Base-by-base conservation (phyloP, 2,888 invertebrate species). In the Plusia festucae region DNA sequence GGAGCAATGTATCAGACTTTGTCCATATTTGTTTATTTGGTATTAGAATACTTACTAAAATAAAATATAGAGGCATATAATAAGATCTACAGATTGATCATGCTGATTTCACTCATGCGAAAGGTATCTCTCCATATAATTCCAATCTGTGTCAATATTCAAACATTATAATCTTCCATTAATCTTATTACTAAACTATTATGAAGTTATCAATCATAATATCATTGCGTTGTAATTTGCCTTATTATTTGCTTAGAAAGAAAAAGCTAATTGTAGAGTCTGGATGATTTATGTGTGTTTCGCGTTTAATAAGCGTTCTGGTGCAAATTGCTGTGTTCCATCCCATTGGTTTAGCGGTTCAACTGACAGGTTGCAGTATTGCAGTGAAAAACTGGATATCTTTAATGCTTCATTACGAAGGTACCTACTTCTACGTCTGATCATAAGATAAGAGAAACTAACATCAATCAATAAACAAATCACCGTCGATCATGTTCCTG, bases 301-400 rank as follows among this genome's bases (percentile, higher is more conserved):
- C 15, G 18, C 20, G 51, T 27, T 52, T 68, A 68, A 65, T 72
- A 60, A 65, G 18, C 56, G 59, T 62, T 30, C 20, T 65, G 60
- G 51, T 58, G 62, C 65, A 70, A 73, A 66, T 60, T 70, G 51
- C 57, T 63, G 16, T 5, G 70, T 77, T 70, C 60, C 72, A 68
- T 40, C 58, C 61, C 61, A 60, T 18, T 65, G 59, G 9, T 24
- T 16, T 53, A 53, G 68, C 59, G 68, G 60, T 52, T 60, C 40
- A 53, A 20, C 73, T 81, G 78, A 82, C 78, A 74, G 73, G 78
- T 79, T 69, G 70, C 63, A 56, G 40, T 18, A 4, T 16, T 52
- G 55, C 59, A 67, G 70, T 60, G 65, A 79, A 78, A 79, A 81
- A 40, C 15, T 40, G 40, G 15, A 40, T n/a, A n/a, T 40, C 40